Evolutionary conservation across 2,888 invertebrate species (phyloP).

Genomic region (Miltochrista miniata): DNA sequence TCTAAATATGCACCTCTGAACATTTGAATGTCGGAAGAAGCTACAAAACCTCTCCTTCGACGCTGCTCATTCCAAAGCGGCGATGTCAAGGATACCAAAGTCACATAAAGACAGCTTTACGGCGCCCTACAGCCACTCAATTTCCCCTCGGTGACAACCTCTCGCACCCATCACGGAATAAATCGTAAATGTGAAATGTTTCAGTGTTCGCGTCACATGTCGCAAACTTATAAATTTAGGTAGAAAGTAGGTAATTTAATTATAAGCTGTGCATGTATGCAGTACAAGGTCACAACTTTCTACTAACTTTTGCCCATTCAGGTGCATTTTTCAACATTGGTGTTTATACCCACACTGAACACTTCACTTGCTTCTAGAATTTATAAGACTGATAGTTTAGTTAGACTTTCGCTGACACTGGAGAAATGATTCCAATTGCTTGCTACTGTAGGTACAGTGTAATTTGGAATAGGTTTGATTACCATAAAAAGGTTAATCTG

Average conservation of each 20-base stretch:
- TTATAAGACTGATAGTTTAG: too few species aligned
- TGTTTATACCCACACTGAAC: too few species aligned
- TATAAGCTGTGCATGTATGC: not conserved
- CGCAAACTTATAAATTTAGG: not conserved
- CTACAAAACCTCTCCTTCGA: too few species aligned
- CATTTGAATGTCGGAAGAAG: too few species aligned
- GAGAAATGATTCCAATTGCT: too few species aligned
- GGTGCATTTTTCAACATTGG: not conserved
- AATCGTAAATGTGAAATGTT: slow-evolving; percentile 9
- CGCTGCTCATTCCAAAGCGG: too few species aligned
- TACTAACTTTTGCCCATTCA: not conserved
- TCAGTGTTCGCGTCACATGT: not conserved
- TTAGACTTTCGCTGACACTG: too few species aligned
- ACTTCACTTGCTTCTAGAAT: too few species aligned
- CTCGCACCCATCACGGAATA: slow-evolving; percentile 13
- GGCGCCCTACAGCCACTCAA: slow-evolving; percentile 25
- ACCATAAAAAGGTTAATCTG: too few species aligned
- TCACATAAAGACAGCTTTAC: slow-evolving; percentile 16
- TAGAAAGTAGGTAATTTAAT: not conserved
- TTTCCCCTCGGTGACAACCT: slow-evolving; percentile 20
- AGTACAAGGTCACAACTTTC: not conserved
- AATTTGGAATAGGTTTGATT: too few species aligned
- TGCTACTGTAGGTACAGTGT: too few species aligned
- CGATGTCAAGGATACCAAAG: not conserved
- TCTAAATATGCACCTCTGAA: too few species aligned